Evolutionary conservation across 2,113 vertebrate species (phyloP), one percentile per base, ranked within the genome.

Genomic region (Triplophysa dalaica): DNA sequence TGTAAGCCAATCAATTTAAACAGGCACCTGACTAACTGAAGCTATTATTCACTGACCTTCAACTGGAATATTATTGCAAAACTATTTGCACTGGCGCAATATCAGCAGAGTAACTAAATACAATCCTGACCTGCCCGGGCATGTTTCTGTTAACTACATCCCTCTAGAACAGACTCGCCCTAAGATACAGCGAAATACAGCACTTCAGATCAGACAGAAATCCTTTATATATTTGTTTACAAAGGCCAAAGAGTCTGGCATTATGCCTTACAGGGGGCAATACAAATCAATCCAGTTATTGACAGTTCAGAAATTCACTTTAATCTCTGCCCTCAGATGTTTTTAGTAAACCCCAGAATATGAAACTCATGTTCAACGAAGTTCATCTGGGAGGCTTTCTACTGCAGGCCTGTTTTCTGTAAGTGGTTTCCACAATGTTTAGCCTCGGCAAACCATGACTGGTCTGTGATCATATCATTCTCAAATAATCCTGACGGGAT

Each of bases 401-500:
- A 48, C 61, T 75, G 13, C 38, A 61, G 50, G 33, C 22, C n/a
- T 26, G 70, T 64, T 62, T 52, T 54, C 21, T 24, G 26, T 29
- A 17, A 52, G 29, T 43, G 50, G 8, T 43, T 54, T 68, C 38
- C 41, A 45, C 56, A 12, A 66, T 56, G 75, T 77, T 33, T 29
- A 64, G 16, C 21, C 62, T 16, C 11, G 16, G 17, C 14, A 77
- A 69, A 26, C 52, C 24, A 33, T 1, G 12, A 56, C 19, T 8
- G 29, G 72, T 50, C 19, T 33, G 41, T 45, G 9, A 81, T 78
- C 48, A 68, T 64, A 81, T 81, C 33, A 78, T 78, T 54, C 69
- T 19, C 79, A 78, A 75, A 84, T 75, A 58, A 77, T 54, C 24
- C 5, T 21, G 26, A 84, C n/a, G 78, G 69, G 74, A 78, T 84